Evolutionary conservation across 2,113 vertebrate species (phyloP).

Genomic region (Eleginops maclovinus): DNA sequence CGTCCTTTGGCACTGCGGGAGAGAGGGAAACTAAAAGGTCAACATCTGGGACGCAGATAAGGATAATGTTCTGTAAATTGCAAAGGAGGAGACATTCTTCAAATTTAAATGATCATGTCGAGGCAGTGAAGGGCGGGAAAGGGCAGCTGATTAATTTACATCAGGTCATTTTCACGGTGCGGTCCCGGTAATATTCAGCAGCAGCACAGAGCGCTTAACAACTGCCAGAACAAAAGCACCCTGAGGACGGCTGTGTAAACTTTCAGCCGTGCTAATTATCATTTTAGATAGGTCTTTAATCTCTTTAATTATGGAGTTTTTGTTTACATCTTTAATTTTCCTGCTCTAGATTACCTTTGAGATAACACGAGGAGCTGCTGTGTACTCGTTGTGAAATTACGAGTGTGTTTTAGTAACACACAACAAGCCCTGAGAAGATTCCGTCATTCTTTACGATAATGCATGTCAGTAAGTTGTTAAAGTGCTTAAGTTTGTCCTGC

Average conservation of each 20-base stretch:
- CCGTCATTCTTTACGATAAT: neutral
- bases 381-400: neutral
- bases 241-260: neutral
- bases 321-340: conserved; percentile 1
- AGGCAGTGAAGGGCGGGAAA: conserved; percentile 4
- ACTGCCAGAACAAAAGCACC: neutral
- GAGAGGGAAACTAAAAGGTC: conserved; percentile 8
- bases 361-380: neutral
- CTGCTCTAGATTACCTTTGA: neutral
- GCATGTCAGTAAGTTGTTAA: neutral
- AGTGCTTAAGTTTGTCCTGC: neutral
- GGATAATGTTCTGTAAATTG: neutral
- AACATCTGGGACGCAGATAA: conserved; percentile 19
- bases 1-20: conserved; percentile 94
- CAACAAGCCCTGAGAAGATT: neutral
- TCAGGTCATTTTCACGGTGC: neutral
- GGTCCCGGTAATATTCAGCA: neutral
- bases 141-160: neutral
- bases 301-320: neutral
- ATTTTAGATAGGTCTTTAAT: neutral
- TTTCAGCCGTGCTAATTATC: neutral
- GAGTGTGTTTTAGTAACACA: neutral
- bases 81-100: neutral
- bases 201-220: neutral
- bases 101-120: neutral